These are phyloP conservation scores for Nasonia oneida DNA, from an alignment of 2,888 invertebrate species.

Conservation along the genomic window DNA sequence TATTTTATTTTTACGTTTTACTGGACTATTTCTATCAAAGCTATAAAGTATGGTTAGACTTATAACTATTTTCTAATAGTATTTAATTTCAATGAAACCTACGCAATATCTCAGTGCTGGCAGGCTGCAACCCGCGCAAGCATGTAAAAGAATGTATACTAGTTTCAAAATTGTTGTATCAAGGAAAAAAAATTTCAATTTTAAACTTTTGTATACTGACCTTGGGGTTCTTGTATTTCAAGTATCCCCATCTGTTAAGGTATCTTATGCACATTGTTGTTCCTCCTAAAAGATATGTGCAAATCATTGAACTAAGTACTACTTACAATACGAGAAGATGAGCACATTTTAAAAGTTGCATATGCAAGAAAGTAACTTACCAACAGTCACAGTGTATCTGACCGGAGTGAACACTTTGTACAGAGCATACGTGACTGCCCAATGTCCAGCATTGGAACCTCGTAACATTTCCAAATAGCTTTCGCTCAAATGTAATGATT, in stretches of 20 bases:
- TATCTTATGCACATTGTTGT: conserved; percentile 92
- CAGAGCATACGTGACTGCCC: conserved; percentile 93
- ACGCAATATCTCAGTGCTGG: conserved; percentile 40
- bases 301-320: not conserved
- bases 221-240: conserved; percentile 65
- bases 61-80: conserved; percentile 10
- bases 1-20: not conserved
- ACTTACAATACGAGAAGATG: not conserved
- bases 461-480: conserved; percentile 87
- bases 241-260: conserved; percentile 89
- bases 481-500: conserved; percentile 89
- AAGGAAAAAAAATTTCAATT: not conserved
- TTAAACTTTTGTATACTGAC: conserved; percentile 51
- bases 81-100: conserved; percentile 37
- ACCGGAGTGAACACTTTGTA: conserved; percentile 96
- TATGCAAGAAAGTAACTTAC: conserved; percentile 79
- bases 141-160: conserved; percentile 27
- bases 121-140: conserved; percentile 47
- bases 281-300: conserved; percentile 82
- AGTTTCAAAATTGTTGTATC: conserved; percentile 11
- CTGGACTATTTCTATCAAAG: conserved; percentile 17
- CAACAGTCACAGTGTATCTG: conserved; percentile 95
- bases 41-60: not conserved
- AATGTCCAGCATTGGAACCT: conserved; percentile 91
- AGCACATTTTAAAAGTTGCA: not conserved